These are phyloP conservation scores for Stramonita haemastoma DNA, from an alignment of 2,888 invertebrate genomes.

Conservation along the genomic window DNA sequence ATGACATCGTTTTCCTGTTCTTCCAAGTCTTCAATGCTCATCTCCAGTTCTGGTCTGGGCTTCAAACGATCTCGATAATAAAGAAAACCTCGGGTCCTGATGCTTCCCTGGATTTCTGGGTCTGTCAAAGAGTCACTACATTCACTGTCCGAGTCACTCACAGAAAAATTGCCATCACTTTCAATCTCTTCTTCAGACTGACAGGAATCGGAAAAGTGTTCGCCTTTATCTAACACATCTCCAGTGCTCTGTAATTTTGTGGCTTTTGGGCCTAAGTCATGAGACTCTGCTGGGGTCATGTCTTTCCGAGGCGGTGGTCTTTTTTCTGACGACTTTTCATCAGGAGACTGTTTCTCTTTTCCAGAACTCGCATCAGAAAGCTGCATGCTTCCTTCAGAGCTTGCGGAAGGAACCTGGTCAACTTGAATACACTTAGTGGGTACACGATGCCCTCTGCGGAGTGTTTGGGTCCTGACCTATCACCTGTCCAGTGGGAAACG, in stretches of 20 bases:
- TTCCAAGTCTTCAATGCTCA: not conserved
- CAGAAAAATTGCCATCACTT: not conserved
- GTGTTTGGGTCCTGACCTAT: not conserved
- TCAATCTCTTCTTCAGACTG: not conserved
- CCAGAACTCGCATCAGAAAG: not conserved
- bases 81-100: not conserved
- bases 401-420: not conserved
- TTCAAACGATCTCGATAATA: constrained; percentile 18
- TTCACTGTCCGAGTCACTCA: not conserved
- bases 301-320: not conserved
- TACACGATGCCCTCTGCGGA: not conserved
- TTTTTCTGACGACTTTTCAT: not conserved
- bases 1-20: constrained; percentile 1
- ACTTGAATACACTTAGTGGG: not conserved
- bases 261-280: not conserved
- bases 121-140: not conserved
- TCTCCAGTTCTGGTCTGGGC: constrained; percentile 14
- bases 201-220: not conserved
- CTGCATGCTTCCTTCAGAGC: not conserved
- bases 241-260: not conserved
- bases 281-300: not conserved
- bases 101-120: not conserved
- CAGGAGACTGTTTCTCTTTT: not conserved
- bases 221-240: not conserved
- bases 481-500: not conserved